Evolutionary conservation across 2,113 vertebrate species (phyloP).

Genomic region (Trinectes maculatus): DNA sequence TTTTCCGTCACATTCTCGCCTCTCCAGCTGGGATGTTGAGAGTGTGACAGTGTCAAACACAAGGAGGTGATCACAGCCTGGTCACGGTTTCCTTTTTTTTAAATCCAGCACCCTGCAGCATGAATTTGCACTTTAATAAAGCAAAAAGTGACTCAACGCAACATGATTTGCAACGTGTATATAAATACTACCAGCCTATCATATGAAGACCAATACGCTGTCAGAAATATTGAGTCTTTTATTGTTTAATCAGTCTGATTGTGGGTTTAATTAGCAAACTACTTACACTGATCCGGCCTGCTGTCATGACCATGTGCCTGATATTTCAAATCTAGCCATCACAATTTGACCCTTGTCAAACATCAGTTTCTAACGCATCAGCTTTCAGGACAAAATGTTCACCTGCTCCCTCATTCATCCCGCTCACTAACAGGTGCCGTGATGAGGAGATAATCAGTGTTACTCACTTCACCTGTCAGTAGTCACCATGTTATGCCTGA

Average conservation of each 20-base stretch:
- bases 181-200: neutral
- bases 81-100: neutral
- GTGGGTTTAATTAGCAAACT: neutral
- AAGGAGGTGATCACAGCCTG: neutral
- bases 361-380: too few species aligned
- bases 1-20: conserved; percentile 37
- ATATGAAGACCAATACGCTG: neutral
- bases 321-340: too few species aligned
- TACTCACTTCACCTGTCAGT: too few species aligned
- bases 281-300: too few species aligned
- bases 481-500: too few species aligned
- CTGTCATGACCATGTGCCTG: too few species aligned
- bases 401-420: too few species aligned
- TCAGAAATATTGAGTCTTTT: neutral
- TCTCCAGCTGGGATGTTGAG: conserved; percentile 38
- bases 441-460: too few species aligned
- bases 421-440: too few species aligned
- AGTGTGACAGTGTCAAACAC: conserved; percentile 19
- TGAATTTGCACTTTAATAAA: conserved; percentile 2
- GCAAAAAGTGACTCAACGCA: too few species aligned
- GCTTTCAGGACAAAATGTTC: too few species aligned
- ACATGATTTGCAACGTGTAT: neutral
- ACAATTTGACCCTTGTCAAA: too few species aligned
- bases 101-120: neutral
- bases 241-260: neutral